Base-by-base conservation (phyloP, 1,140 invertebrate species). In the Phymorhynchus buccinoides region DNA sequence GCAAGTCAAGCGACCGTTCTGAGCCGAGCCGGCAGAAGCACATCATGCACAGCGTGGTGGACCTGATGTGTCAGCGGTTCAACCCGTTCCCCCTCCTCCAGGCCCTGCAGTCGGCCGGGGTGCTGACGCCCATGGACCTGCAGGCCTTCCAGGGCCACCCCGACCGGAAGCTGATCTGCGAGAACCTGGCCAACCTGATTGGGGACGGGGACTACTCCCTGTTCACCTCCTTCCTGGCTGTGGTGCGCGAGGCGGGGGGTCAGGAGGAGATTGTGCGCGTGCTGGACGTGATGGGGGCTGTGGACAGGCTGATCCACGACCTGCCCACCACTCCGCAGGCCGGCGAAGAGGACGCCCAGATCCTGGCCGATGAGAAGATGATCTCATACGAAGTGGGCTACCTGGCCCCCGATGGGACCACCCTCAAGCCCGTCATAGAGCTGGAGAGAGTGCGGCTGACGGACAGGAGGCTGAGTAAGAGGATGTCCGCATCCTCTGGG, bases 301-400 rank as follows among this genome's bases (percentile, higher is more conserved):
- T 90, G 1, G 91, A 90, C 87, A 81, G 87, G 66, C 86, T 92
- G 66, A 88, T 91, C 44, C 88, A 88, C 44, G 89, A 91, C 75
- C 87, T 92, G 79, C 89, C 86, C 7, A 82, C 78, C 41, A 75
- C 78, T 12, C 80, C 75, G 14, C 77, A 84, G 30, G 84, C 84
- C n/a, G 73, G 73, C 1, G 78, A 73, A 27, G 62, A 86, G 7
- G 77, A 84, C n/a, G 71, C 68, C 32, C 85, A 85, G 27, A 80
- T 90, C 1, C 62, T 91, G 14, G 89, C 89, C 4, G 90, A 92
- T 39, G 91, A 92, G 82, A 92, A 91, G 66, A 87, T 86, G 27
- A 86, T 92, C 16, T 88, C 87, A 14, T 92, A 91, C 84, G 91
- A 92, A 30, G 87, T 92, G 16, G 90, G 90, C 30, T 91, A 91